Evolutionary conservation across 35 echinoderm and acorn worm genomes (phyloP), one percentile per base, ranked within the genome.

Genomic region (Nesometra sesokonis): DNA sequence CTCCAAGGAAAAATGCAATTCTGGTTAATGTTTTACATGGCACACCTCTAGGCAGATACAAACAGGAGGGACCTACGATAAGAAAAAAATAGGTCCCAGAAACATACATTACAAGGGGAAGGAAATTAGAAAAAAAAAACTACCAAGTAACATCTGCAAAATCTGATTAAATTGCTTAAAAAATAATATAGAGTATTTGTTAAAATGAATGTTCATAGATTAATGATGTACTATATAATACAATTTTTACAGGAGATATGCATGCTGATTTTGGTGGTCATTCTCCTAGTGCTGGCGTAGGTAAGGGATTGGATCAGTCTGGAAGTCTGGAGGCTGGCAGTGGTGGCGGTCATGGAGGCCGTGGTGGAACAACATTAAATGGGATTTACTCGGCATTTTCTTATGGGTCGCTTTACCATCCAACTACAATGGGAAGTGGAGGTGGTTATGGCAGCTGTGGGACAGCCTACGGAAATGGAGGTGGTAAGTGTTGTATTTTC

Each of bases 281-380:
- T 79, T 31, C 84, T 30, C 29, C 79, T 17, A 83, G 87, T 33
- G 31, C 92, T 46, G 93, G 93, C 27, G 87, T 86, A 34, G 93
- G 93, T 11, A 34, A 21, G 11, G 93, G 93, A 21, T 9, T 89
- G 23, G 46, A 78, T 82, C 23, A 46, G 34, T 79, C 89, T 80
- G 37, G 32, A 7, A 86, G 79, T 15, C 33, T 47, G 30, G 86
- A 40, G 35, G 90, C 90, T 7, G 93, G 78, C 0, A 89, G 90
- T 77, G 93, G 93, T 34, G 93, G 85, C 40, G 93, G 82, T 3
- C 93, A 95, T 77, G 93, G 93, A 47, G 93, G 93, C 3, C 77
- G 93, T 77, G 93, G 93, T 86, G 93, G 93, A 13, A 87, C 87
- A n/a, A 85, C 82, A 30, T 36, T 86, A 27, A 40, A 89, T 77